Base-by-base conservation (phyloP, 1,140 invertebrate genomes). In the Sitobion miscanthi region DNA sequence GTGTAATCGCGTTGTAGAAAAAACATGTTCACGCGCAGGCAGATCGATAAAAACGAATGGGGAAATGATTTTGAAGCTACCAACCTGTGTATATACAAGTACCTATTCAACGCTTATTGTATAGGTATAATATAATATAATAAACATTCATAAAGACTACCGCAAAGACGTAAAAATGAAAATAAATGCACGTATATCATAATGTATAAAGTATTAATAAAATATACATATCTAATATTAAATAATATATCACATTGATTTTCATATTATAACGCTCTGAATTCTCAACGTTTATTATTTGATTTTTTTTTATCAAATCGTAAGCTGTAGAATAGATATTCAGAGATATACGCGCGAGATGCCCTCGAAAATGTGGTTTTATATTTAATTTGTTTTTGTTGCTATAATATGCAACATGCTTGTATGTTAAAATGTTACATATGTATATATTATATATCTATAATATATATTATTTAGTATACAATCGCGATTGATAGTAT, bases 351-450 rank as follows among this genome's bases (percentile, higher is more conserved):
- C 62, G 14, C 62, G 62, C 5, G 4, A 77, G n/a, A 77, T n/a
- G 14, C 14, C 30, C n/a, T 77, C 14, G 62, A 77, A n/a, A n/a
- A 77, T 77, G 30, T 14, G 30, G 11, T 69, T 69, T 69, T 54
- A 69, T 69, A 69, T 77, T 77, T 77, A n/a, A 77, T 77, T 77
- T 77, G 62, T 77, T 77, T 77, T 77, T n/a, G 62, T 69, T 30
- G 9, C 6, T 30, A 30, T 14, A 62, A 30, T 14, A 62, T 30
- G 57, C 23, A 17, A 17, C 11, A 52, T 52, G 49, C 14, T 14
- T 52, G 11, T 49, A 49, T 49, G 14, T 52, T 52, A 52, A 17
- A 47, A 47, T 47, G 6, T 0, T 49, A 49, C 11, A 14, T 42
- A 42, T 42, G 42, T 4, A 42, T 42, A 42, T 3, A 3, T 3